These are phyloP conservation scores for Caenorhabditis sp. DNA, from an alignment of 2,888 invertebrate species.

Conservation along the genomic window DNA sequence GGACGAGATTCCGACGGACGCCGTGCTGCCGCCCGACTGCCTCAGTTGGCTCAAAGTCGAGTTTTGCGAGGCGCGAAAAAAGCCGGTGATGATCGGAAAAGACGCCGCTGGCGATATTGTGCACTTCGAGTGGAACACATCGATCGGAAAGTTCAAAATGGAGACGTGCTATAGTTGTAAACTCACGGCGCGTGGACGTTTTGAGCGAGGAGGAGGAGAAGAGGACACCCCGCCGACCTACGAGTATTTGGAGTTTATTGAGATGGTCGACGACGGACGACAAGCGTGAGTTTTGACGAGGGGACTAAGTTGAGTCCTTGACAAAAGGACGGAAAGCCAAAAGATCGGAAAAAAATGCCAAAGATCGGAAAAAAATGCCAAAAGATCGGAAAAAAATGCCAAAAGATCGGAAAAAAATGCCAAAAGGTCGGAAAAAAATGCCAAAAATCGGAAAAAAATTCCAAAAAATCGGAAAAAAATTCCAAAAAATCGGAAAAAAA, in stretches of 20 bases:
- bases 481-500: too few species aligned
- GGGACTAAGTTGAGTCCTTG: too few species aligned
- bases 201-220: too few species aligned
- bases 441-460: too few species aligned
- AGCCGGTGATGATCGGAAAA: slow-evolving; percentile 22
- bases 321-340: too few species aligned
- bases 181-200: background rate
- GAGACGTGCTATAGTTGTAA: slow-evolving; percentile 3
- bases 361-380: too few species aligned
- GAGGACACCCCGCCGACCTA: slow-evolving; percentile 19
- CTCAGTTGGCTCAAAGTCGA: slow-evolving; percentile 16
- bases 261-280: background rate
- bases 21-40: background rate
- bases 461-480: too few species aligned
- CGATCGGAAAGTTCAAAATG: slow-evolving; percentile 1
- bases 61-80: slow-evolving; percentile 17
- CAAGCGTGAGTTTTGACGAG: background rate
- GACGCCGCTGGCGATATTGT: slow-evolving; percentile 3
- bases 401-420: too few species aligned
- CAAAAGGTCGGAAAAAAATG: too few species aligned
- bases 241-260: slow-evolving; percentile 16
- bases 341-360: too few species aligned
- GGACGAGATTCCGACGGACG: background rate
- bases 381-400: too few species aligned
- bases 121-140: slow-evolving; percentile 9